Percentiles rank a stretch among this genome's conserved stretches.
phyloP scores from a whole-genome alignment of 2,797 vertebrate genomes.

The Argentina silus region DNA sequence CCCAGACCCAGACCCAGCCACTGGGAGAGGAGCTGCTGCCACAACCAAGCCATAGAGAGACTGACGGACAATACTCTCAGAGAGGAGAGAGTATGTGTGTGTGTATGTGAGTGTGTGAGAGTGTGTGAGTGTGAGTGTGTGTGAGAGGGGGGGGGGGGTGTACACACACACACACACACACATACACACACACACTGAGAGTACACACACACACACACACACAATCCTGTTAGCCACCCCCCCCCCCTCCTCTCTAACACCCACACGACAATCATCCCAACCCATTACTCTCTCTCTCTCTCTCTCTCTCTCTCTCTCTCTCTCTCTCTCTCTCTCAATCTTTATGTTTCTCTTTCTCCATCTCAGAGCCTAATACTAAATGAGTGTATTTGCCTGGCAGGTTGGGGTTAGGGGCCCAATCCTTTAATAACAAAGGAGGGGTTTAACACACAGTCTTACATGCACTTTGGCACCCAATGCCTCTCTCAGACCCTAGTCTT shows the following conservation, averaged over 20 bases:
- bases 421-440: constrained; percentile 51
- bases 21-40: constrained; percentile 51
- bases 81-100: constrained; percentile 7
- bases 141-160: background rate
- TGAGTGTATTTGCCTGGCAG: constrained; percentile 36
- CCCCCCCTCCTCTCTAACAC: no score
- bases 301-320: no score
- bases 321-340: constrained; percentile 38
- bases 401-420: constrained; percentile 28
- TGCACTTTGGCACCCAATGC: constrained; percentile 5
- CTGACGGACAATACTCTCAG: constrained; percentile 39
- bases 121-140: constrained; percentile 2
- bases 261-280: no score
- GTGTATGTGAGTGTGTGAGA: background rate
- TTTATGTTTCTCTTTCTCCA: constrained; percentile 36
- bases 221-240: no score
- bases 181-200: constrained; percentile 25
- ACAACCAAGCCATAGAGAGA: constrained; percentile 71
- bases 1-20: constrained; percentile 46
- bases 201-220: background rate
- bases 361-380: no score
- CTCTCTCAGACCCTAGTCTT: constrained; percentile 45
- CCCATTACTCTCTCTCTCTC: no score
- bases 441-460: no score
- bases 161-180: constrained; percentile 1